phyloP scores from a whole-genome alignment of 2,113 vertebrate genomes.

The Empidonax alnorum region DNA sequence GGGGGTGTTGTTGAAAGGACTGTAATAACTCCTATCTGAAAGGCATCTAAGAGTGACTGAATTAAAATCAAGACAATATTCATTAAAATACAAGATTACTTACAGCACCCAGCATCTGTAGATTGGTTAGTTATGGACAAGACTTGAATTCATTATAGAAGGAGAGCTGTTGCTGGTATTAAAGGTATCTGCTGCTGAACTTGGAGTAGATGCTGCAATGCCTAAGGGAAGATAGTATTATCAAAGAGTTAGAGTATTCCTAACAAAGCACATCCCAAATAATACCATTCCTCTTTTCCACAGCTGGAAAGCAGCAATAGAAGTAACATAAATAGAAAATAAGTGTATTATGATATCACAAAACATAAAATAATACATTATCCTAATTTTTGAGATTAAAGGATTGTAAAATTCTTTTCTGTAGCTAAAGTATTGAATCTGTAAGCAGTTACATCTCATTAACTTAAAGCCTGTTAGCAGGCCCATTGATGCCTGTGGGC shows the following conservation, averaged over 20 bases:
- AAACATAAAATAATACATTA: neutral
- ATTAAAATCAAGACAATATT: neutral
- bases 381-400: conserved; percentile 15
- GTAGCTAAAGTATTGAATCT: neutral
- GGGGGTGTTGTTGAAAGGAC: neutral
- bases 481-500: neutral
- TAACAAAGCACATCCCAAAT: conserved; percentile 10
- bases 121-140: neutral
- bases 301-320: neutral
- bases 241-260: neutral
- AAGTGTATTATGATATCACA: neutral
- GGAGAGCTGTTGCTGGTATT: neutral
- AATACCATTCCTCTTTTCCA: neutral
- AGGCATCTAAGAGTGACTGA: neutral
- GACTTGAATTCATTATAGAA: neutral
- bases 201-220: neutral
- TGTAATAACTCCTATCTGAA: neutral
- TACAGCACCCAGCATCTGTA: conserved; percentile 37
- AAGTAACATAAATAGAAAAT: neutral
- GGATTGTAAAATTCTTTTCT: conserved; percentile 3
- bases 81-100: conserved; percentile 9
- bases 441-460: neutral
- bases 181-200: neutral
- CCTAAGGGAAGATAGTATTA: neutral
- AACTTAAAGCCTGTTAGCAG: conserved; percentile 24